Percentiles rank a stretch among this genome's conserved stretches.
Conservation (phyloP, 2,797 vertebrate genomes). For the Strix occidentalis region DNA sequence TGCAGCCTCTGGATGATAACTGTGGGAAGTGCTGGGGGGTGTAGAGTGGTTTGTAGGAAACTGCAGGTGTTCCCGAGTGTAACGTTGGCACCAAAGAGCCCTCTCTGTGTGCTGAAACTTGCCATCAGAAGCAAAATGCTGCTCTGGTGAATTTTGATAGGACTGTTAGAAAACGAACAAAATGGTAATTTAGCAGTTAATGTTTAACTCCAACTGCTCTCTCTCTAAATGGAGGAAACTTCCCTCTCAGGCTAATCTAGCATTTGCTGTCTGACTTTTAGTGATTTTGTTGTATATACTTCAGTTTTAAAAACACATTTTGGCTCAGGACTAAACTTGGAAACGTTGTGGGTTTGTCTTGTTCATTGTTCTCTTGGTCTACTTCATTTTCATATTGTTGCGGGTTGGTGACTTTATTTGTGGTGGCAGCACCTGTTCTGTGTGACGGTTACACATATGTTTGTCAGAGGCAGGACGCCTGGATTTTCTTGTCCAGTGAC, state of each 20-base stretch:
- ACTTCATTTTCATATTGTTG: neutral
- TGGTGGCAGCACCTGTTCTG: neutral
- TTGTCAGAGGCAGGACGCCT: neutral
- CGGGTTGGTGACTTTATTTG: neutral
- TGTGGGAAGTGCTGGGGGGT: neutral
- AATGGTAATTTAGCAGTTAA: neutral
- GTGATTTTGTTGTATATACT: neutral
- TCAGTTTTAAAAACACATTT: neutral
- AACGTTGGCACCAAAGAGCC: neutral
- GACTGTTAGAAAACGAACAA: neutral
- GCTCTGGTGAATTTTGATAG: neutral
- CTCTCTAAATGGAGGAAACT: neutral
- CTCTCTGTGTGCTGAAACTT: neutral
- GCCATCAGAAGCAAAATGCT: neutral
- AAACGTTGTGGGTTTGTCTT: neutral
- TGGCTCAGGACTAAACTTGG: neutral
- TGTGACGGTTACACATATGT: neutral
- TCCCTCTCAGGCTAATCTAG: neutral
- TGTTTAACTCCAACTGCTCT: neutral
- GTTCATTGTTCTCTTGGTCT: neutral
- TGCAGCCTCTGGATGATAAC: neutral
- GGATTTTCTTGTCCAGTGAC: neutral
- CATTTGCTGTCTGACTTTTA: neutral
- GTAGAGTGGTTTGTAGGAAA: neutral
- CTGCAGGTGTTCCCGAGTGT: neutral